Evolutionary conservation across 2,113 vertebrate species (phyloP).

Genomic region (Cairina moschata): DNA sequence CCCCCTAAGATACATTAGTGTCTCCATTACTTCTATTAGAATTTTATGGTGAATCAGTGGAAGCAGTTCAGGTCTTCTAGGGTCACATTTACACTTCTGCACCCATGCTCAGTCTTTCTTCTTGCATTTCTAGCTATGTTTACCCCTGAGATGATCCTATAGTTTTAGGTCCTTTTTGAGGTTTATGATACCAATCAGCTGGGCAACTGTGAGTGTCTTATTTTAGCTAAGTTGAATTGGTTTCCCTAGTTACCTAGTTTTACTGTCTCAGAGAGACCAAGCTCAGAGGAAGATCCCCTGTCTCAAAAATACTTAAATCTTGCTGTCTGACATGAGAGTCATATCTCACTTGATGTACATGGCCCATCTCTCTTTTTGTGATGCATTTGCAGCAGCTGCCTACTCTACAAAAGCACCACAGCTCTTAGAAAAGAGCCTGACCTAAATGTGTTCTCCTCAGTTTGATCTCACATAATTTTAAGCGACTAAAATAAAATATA

Average conservation of each 20-base stretch:
- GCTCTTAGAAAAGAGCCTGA: neutral
- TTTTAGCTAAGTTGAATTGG: neutral
- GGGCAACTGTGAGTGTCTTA: neutral
- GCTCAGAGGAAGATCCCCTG: neutral
- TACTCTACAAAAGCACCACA: neutral
- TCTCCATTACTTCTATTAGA: neutral
- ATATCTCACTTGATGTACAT: neutral
- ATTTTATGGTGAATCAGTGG: neutral
- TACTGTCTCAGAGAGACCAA: neutral
- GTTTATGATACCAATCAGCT: neutral
- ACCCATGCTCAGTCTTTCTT: accelerated
- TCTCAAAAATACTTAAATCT: neutral
- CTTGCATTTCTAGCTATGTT: neutral
- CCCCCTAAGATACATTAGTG: neutral
- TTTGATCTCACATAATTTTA: neutral
- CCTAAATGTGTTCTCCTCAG: neutral
- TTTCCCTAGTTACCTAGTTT: neutral
- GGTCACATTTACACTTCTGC: neutral
- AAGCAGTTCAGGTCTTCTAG: neutral
- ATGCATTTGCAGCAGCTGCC: neutral
- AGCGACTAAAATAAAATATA: constrained; percentile 1
- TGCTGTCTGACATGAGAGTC: neutral
- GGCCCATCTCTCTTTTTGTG: neutral
- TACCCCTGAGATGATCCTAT: neutral
- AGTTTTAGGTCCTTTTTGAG: neutral